Evolutionary conservation across 2,113 vertebrate genomes (phyloP), one percentile per base, ranked within the genome.

Genomic region (Felis chaus): DNA sequence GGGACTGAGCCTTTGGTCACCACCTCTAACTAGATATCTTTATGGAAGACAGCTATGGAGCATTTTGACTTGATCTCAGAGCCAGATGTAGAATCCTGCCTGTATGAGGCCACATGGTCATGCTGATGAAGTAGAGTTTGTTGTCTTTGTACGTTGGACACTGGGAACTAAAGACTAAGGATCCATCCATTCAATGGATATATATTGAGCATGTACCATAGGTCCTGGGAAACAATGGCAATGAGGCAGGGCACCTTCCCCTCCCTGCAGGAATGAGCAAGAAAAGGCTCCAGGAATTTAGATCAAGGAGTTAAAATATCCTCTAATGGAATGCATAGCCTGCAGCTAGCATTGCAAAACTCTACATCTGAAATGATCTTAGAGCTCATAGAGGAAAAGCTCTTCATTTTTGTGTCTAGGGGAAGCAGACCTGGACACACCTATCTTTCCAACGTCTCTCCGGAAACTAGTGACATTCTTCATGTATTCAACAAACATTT

Each of bases 401-500:
- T 15, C 41, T 33, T 57, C 21, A 91, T 78, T 91, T 93, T 96
- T 89, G 65, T 89, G 65, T 86, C 25, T 13, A 80, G 29, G 16
- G 55, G 19, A 92, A 90, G 76, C 21, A 95, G 33, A 61, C 4
- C 16, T 48, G 15, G 11, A 94, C 14, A 79, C 11, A 55, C 57
- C 23, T 1, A 55, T 12, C 16, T 89, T 92, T 74, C 41, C 55
- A 71, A 90, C 68, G 31, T 45, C 45, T 91, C 39, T 86, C 41
- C 41, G n/a, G 39, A 41, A 68, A 19, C 63, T 36, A 68, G 18
- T 19, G 7, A 53, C 53, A 66, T 23, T 85, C 73, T 95, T 80
- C 39, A 69, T 87, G 92, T 88, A 84, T 31, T 91, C 25, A 83
- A 82, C 5, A 90, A 94, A 87, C 73, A 80, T 69, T 86, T 71